Conservation (phyloP, 2,113 vertebrate genomes). For the Sylvilagus bachmani region DNA sequence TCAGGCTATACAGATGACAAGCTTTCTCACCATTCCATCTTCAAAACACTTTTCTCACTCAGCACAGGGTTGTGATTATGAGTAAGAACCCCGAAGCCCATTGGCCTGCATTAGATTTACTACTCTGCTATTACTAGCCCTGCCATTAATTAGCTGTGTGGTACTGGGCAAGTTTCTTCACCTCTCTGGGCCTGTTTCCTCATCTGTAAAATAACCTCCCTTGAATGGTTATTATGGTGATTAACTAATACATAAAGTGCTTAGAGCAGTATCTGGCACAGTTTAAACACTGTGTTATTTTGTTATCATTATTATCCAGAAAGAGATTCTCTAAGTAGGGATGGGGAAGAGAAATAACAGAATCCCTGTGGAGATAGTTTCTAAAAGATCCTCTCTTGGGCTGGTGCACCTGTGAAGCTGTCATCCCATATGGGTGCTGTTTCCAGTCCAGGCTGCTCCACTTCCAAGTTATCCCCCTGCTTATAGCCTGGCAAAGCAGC, state of each 20-base stretch:
- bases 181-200: constrained; percentile 38
- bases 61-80: not conserved
- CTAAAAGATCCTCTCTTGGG: not conserved
- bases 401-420: too few relatives aligned
- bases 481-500: too few relatives aligned
- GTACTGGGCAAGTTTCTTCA: constrained; percentile 41
- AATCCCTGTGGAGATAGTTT: not conserved
- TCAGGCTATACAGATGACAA: constrained; percentile 15
- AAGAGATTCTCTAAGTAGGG: constrained; percentile 27
- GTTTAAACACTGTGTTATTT: constrained; percentile 28
- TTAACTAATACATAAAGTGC: constrained; percentile 31
- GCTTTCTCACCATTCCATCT: not conserved
- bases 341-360: not conserved
- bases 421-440: too few relatives aligned
- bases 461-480: too few relatives aligned
- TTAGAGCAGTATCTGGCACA: not conserved
- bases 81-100: constrained; percentile 9
- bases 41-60: not conserved
- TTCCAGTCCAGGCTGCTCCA: too few relatives aligned
- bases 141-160: constrained; percentile 10
- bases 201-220: constrained; percentile 28
- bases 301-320: constrained; percentile 14
- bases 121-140: not conserved
- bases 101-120: not conserved
- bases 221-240: not conserved